A percentile compares a stretch with the other conserved stretches of the same genome.
These are phyloP conservation scores for Lophura nycthemera DNA, from an alignment of 2,113 vertebrate genomes.

Conservation along the genomic window DNA sequence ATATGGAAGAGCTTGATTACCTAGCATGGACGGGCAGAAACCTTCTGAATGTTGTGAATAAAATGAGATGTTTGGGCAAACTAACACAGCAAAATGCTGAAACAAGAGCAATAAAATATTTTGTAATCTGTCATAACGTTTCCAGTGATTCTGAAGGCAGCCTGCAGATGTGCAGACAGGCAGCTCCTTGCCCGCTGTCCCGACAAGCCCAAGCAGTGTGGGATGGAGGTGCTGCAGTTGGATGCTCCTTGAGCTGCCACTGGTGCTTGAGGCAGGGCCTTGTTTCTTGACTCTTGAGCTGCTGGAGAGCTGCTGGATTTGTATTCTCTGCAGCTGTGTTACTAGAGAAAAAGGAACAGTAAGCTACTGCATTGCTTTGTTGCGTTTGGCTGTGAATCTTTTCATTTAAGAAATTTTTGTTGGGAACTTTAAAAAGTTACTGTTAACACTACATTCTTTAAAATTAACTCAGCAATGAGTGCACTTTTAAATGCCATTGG, in stretches of 20 bases:
- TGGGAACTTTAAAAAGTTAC: neutral
- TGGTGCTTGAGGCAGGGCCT: neutral
- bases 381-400: neutral
- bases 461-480: neutral
- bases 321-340: neutral
- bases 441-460: neutral
- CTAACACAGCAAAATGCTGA: neutral
- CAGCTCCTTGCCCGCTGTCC: neutral
- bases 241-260: neutral
- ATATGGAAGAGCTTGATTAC: rapidly evolving
- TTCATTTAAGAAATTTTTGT: neutral
- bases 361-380: rapidly evolving
- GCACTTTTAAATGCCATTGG: slow-evolving; percentile 18
- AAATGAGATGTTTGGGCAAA: rapidly evolving
- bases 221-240: neutral
- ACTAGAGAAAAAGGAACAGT: neutral
- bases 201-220: rapidly evolving
- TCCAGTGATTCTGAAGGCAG: rapidly evolving
- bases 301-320: neutral
- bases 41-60: neutral
- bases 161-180: neutral
- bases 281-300: neutral
- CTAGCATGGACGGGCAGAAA: neutral
- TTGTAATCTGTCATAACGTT: neutral
- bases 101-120: neutral